These are phyloP conservation scores for Microctonus hyperodae DNA, from an alignment of 2,888 invertebrate species.

Conservation along the genomic window DNA sequence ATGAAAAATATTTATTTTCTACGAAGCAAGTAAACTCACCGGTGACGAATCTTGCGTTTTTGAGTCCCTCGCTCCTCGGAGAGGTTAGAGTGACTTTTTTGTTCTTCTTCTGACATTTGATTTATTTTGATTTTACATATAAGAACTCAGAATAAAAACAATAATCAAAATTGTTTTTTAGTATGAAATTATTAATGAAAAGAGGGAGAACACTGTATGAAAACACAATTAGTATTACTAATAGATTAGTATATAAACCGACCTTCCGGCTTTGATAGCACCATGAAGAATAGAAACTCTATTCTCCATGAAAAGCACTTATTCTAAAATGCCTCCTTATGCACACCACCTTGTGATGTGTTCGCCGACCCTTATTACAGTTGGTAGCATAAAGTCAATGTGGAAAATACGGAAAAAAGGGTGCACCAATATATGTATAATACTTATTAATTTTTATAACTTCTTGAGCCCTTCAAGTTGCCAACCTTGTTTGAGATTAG, in stretches of 20 bases:
- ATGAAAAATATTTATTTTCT: background rate
- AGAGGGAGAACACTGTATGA: too few species aligned
- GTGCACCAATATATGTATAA: too few species aligned
- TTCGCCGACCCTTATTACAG: background rate
- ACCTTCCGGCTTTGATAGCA: too few species aligned
- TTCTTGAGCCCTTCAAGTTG: conserved; percentile 11
- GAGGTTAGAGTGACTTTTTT: conserved; percentile 56
- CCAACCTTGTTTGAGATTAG: conserved; percentile 27
- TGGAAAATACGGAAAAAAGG: background rate
- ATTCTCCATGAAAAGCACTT: too few species aligned
- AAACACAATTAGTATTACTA: background rate
- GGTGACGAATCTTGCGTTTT: conserved; percentile 60
- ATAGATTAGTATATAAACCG: background rate
- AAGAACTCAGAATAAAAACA: background rate
- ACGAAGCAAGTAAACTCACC: conserved; percentile 51
- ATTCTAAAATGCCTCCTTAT: background rate
- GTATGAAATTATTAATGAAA: background rate
- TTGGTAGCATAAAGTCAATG: background rate
- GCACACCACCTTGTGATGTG: background rate
- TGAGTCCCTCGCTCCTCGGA: conserved; percentile 50
- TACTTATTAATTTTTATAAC: too few species aligned
- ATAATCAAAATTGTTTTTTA: background rate
- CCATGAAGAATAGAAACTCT: too few species aligned
- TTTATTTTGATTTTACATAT: conserved; percentile 29
- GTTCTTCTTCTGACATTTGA: conserved; percentile 57